A percentile compares a stretch with the other conserved stretches of the same genome.
phyloP scores from a whole-genome alignment of 2,113 vertebrate genomes.

The Speoplatyrhinus poulsoni region DNA sequence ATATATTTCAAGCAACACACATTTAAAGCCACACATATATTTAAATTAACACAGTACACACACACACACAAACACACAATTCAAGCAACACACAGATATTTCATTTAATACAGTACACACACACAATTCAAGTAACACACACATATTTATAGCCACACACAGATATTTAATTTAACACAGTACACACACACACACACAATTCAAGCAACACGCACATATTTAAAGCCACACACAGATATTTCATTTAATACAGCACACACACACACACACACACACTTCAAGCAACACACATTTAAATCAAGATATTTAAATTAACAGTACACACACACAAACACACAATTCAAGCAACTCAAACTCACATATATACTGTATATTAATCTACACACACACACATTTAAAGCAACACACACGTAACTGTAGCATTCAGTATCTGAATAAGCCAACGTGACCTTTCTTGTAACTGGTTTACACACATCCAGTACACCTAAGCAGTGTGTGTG shows the following conservation, averaged over 20 bases:
- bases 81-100: neutral
- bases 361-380: neutral
- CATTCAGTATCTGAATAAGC: constrained; percentile 43
- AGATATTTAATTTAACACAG: neutral
- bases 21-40: neutral
- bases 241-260: neutral
- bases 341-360: too few relatives aligned
- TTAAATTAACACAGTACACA: neutral
- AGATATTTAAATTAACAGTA: too few relatives aligned
- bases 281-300: too few relatives aligned
- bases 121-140: neutral
- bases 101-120: too few relatives aligned
- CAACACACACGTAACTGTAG: neutral
- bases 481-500: neutral
- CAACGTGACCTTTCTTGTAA: constrained; percentile 34
- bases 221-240: neutral
- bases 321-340: neutral
- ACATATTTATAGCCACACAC: neutral
- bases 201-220: neutral
- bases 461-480: too few relatives aligned
- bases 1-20: neutral
- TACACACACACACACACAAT: neutral
- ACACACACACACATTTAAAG: neutral
- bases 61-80: neutral
- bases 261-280: too few relatives aligned